Evolutionary conservation across 2,888 invertebrate genomes (phyloP), one percentile per base, ranked within the genome.

Genomic region (Ophioninae sp.): DNA sequence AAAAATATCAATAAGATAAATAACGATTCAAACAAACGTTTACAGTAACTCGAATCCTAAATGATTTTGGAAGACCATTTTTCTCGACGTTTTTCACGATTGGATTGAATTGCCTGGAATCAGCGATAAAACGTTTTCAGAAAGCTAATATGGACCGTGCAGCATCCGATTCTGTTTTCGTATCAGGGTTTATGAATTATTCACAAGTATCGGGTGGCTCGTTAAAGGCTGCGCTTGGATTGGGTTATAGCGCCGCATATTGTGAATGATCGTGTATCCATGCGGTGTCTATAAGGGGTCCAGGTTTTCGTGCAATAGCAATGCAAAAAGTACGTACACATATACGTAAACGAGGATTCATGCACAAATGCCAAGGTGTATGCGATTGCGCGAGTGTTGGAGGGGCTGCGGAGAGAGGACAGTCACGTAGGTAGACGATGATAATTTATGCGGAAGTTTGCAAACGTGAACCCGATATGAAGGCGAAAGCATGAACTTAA

Each of bases 391-490:
- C 39, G 39, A 44, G 73, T 37, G 72, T 80, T 73, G 65, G 70
- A 59, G 76, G 68, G 44, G 75, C 61, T 72, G 69, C 69, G 59
- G 13, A 79, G 70, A 75, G 65, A 61, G 69, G 69, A 56, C 23
- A 81, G 81, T 81, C 67, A 70, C 81, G 77, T 72, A 78, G 37
- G 76, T 67, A 59, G 67, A 79, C 57, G 76, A 73, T 50, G 79
- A 57, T 79, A 84, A 84, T 84, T 81, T 84, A 81, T 84, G 81
- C 79, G 72, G 76, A 81, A 84, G 81, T 84, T 84, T 79, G 81
- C 50, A 50, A 79, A 84, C 76, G 84, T 81, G 84, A 79, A 59
- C 67, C 79, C 67, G 84, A 81, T 84, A 81, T 76, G 73, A 77
- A 79, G 69, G 69, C 73, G 73, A 65, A 79, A 70, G 65, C 64